phyloP scores from a whole-genome alignment of 2,797 vertebrate genomes.

The Momotus momota region DNA sequence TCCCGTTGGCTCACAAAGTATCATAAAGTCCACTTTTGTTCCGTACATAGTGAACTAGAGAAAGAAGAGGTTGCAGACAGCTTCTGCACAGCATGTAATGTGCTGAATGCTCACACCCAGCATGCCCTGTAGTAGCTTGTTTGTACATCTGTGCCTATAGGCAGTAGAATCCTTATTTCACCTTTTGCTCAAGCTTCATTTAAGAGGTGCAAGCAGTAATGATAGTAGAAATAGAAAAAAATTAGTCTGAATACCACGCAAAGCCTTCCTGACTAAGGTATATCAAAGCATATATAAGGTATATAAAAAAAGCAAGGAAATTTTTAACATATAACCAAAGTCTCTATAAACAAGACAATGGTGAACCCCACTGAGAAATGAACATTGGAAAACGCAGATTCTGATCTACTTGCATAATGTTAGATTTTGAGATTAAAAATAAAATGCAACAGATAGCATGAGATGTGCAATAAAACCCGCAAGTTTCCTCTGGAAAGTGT shows the following conservation, averaged over 20 bases:
- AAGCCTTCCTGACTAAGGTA: background rate
- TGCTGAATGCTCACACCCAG: background rate
- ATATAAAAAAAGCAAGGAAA: background rate
- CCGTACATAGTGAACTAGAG: background rate
- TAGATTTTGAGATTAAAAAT: background rate
- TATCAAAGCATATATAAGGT: background rate
- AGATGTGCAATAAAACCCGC: background rate
- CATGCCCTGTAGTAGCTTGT: background rate
- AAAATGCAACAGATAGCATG: background rate
- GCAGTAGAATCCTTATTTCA: background rate
- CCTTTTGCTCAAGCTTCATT: background rate
- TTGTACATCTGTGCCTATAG: background rate
- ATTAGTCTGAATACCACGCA: background rate
- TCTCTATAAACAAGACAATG: background rate
- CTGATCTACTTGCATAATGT: background rate
- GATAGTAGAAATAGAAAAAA: background rate
- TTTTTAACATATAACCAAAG: background rate
- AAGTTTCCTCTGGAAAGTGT: background rate
- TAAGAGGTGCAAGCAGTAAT: background rate
- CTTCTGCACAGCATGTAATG: background rate
- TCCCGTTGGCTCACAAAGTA: background rate
- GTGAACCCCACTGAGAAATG: background rate
- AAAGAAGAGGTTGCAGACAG: background rate
- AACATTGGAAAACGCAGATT: background rate
- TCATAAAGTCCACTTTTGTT: background rate